A percentile compares a stretch with the other conserved stretches of the same genome.
Evolutionary conservation across 1,140 invertebrate species (phyloP).

Genomic region (Lepidurus packardi): DNA sequence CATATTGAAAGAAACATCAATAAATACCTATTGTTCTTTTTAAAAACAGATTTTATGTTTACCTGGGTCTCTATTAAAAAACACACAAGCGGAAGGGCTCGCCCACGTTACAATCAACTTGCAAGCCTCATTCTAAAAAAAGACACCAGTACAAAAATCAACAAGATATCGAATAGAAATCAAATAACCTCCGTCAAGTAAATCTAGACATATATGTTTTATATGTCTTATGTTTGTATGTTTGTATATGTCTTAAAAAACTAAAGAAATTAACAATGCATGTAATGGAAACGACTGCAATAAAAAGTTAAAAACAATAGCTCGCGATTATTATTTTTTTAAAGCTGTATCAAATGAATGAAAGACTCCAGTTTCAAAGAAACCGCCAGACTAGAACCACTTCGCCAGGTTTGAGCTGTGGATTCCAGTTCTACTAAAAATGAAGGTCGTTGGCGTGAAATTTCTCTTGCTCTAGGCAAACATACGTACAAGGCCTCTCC

Average conservation of each 20-base stretch:
- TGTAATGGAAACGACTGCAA: too few species aligned
- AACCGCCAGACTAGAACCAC: too few species aligned
- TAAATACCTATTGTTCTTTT: not conserved
- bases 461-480: slow-evolving; percentile 11
- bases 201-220: too few species aligned
- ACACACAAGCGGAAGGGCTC: not conserved
- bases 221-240: too few species aligned
- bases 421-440: not conserved
- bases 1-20: not conserved
- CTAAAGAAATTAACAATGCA: too few species aligned
- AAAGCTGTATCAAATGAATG: too few species aligned
- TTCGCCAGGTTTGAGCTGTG: not conserved
- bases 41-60: not conserved
- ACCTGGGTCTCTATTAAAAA: not conserved
- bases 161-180: not conserved
- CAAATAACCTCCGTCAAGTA: too few species aligned
- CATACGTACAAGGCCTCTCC: not conserved
- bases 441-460: slow-evolving; percentile 13
- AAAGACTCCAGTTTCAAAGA: too few species aligned
- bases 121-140: not conserved
- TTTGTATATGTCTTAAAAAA: too few species aligned
- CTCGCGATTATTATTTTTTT: too few species aligned
- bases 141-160: not conserved
- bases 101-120: not conserved
- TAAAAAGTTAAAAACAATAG: too few species aligned